phyloP scores from a whole-genome alignment of 2,113 vertebrate genomes.

The Ptychochromis oligacanthus region DNA sequence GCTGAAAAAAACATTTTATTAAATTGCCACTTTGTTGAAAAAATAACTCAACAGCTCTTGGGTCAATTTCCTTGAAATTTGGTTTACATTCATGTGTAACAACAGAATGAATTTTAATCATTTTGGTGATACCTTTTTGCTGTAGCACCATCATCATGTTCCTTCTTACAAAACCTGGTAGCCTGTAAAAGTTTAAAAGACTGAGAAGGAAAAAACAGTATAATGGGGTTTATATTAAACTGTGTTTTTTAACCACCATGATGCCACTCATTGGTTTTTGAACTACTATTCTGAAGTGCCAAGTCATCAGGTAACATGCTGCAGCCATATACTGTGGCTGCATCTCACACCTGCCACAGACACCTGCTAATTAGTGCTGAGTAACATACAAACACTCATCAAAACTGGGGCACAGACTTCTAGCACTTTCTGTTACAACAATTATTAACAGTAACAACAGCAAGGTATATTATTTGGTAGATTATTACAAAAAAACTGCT shows the following conservation, averaged over 20 bases:
- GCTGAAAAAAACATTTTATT: not conserved
- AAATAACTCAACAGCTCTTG: not conserved
- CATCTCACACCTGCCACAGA: not conserved
- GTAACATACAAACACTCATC: not conserved
- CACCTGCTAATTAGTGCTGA: not conserved
- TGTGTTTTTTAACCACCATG: rapidly evolving
- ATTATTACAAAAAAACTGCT: not conserved
- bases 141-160: not conserved
- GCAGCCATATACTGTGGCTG: not conserved
- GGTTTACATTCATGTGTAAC: rapidly evolving
- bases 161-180: not conserved
- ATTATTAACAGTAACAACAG: not conserved
- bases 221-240: not conserved
- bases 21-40: not conserved
- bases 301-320: not conserved
- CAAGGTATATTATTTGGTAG: not conserved
- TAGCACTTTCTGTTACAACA: not conserved
- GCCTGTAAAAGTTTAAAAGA: rapidly evolving
- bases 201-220: not conserved
- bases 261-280: not conserved
- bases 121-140: not conserved
- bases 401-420: not conserved
- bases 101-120: not conserved
- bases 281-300: rapidly evolving
- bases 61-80: not conserved